Percentiles rank a stretch among this genome's conserved stretches.
These are phyloP conservation scores for Tinamus major DNA, from an alignment of 2,797 vertebrate species.

Conservation along the genomic window DNA sequence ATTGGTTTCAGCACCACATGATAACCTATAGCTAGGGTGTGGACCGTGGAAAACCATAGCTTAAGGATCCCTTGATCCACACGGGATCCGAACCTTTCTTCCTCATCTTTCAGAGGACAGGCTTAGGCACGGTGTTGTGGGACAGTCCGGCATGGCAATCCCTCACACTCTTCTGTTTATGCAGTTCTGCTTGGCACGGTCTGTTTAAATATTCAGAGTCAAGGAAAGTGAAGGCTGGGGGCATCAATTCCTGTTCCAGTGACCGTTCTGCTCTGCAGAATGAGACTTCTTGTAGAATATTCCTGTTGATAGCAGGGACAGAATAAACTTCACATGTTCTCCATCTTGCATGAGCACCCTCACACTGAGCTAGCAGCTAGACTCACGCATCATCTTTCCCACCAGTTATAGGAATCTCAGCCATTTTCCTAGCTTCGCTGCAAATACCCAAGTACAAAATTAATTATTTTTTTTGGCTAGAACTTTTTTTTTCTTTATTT, in stretches of 20 bases:
- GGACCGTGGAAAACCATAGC: not conserved
- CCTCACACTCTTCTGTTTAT: not conserved
- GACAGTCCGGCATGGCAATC: not conserved
- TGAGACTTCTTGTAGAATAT: not conserved
- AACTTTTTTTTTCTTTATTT: conserved; percentile 55
- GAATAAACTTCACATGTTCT: not conserved
- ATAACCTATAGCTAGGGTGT: not conserved
- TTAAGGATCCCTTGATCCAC: not conserved
- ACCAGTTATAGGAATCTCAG: not conserved
- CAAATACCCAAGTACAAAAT: conserved; percentile 16
- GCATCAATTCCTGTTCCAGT: not conserved
- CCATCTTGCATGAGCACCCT: fast-evolving
- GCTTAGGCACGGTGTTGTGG: not conserved
- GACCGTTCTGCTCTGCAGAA: not conserved
- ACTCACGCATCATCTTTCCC: conserved; percentile 8
- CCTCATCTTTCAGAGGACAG: not conserved
- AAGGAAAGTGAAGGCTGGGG: not conserved
- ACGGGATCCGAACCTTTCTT: not conserved
- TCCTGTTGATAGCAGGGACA: not conserved
- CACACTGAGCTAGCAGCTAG: not conserved
- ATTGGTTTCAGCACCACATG: not conserved
- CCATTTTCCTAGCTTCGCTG: not conserved
- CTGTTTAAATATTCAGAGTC: not conserved
- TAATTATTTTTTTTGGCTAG: conserved; percentile 43
- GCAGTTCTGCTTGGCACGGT: not conserved